These are phyloP conservation scores for Tiaroga cobitis DNA, from an alignment of 2,797 vertebrate genomes.

Conservation along the genomic window DNA sequence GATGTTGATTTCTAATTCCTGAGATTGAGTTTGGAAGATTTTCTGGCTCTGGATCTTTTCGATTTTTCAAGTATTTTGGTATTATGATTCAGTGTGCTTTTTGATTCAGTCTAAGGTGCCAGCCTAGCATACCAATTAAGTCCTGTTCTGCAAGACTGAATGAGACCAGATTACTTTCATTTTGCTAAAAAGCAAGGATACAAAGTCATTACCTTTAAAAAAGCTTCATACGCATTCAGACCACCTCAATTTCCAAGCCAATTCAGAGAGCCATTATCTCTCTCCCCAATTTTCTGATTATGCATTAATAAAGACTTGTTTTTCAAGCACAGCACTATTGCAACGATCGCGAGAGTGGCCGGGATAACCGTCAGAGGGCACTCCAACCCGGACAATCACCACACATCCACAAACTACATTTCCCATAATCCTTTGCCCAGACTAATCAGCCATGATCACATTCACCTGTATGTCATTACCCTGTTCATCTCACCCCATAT, in stretches of 20 bases:
- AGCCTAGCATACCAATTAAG: neutral
- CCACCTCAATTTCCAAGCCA: neutral
- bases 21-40: neutral
- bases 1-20: neutral
- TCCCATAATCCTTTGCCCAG: no score
- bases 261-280: neutral
- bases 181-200: neutral
- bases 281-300: neutral
- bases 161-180: neutral
- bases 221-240: neutral
- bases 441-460: no score
- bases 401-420: no score
- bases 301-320: neutral
- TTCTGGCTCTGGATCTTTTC: neutral
- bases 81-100: neutral
- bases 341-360: no score
- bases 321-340: neutral
- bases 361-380: no score
- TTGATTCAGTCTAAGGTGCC: neutral
- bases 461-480: no score
- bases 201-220: neutral
- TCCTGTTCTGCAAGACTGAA: constrained; percentile 12
- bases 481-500: no score
- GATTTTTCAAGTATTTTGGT: neutral
- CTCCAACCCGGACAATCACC: no score